These are phyloP conservation scores for Darevskia nairensis DNA, from an alignment of 2,797 vertebrate species.

Conservation along the genomic window DNA sequence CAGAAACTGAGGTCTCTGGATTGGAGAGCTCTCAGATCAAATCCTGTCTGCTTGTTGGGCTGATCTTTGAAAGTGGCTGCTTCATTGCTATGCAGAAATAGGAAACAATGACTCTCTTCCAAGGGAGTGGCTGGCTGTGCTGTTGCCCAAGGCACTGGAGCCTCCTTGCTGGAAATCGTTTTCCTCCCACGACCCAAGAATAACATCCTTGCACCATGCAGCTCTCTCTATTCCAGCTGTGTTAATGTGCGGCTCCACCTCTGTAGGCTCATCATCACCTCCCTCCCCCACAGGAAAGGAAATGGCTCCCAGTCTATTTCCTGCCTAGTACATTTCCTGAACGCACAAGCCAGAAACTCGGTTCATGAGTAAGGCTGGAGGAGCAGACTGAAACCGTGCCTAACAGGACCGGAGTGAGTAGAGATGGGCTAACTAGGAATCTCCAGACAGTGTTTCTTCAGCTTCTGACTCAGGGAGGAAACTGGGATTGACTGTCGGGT, in stretches of 20 bases:
- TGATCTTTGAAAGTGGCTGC: slow-evolving; percentile 12
- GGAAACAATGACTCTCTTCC: slow-evolving; percentile 25
- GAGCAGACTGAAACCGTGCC: not conserved
- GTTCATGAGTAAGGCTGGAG: not conserved
- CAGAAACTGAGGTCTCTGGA: slow-evolving; percentile 4
- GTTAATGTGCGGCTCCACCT: not conserved
- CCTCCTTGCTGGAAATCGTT: slow-evolving; percentile 8
- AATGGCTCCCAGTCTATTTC: slow-evolving; percentile 12
- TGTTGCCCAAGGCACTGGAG: not conserved
- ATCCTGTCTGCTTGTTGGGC: not conserved
- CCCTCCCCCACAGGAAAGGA: slow-evolving; percentile 13
- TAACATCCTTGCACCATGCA: slow-evolving; percentile 27
- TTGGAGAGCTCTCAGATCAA: not conserved
- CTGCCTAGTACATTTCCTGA: not conserved
- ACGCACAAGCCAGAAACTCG: not conserved
- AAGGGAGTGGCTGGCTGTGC: not conserved
- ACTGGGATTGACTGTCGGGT: not conserved
- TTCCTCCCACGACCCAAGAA: not conserved
- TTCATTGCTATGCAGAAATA: not conserved
- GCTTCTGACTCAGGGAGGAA: slow-evolving; percentile 10
- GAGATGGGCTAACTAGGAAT: not conserved
- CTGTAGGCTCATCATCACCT: not conserved
- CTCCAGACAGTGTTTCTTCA: not conserved
- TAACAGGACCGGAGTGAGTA: not conserved
- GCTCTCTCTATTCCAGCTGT: not conserved